These are phyloP conservation scores for Latrodectus hesperus DNA, from an alignment of 2,888 invertebrate genomes.

Conservation along the genomic window DNA sequence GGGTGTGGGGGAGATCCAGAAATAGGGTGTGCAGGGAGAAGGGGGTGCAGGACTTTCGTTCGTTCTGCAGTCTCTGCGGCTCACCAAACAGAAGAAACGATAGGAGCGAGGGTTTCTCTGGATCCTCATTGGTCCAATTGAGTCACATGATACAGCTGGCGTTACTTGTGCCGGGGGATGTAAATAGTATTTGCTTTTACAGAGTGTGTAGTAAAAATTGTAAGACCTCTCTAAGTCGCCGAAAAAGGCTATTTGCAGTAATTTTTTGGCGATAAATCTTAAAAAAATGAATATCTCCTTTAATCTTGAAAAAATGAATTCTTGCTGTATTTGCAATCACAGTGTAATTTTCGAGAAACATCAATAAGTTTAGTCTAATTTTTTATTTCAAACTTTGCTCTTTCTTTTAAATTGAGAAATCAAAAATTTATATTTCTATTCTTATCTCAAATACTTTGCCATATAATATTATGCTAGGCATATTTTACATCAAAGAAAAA, in stretches of 20 bases:
- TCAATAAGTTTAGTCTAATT: too few species aligned
- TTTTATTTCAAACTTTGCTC: too few species aligned
- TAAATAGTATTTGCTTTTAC: slow-evolving; percentile 54
- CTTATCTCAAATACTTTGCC: too few species aligned
- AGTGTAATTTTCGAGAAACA: too few species aligned
- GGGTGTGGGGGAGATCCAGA: slow-evolving; percentile 8
- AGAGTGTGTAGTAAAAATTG: slow-evolving; percentile 16
- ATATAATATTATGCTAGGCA: too few species aligned
- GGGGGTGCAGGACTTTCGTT: slow-evolving; percentile 54
- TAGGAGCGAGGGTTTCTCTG: slow-evolving; percentile 53
- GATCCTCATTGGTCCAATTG: slow-evolving; percentile 36
- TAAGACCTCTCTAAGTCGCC: neutral
- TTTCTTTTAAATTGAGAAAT: too few species aligned
- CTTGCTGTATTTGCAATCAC: too few species aligned
- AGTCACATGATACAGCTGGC: slow-evolving; percentile 63
- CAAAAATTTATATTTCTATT: too few species aligned
- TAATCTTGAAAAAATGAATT: neutral
- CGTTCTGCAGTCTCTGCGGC: slow-evolving; percentile 41
- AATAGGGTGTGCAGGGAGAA: neutral
- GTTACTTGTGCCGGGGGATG: slow-evolving; percentile 32
- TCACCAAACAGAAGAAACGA: slow-evolving; percentile 65
- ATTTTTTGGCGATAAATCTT: neutral
- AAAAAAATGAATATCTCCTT: neutral
- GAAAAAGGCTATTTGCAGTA: neutral
- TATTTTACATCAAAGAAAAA: too few species aligned